Base-by-base conservation (phyloP, 1,140 invertebrate species). In the Dreissena rostriformis region DNA sequence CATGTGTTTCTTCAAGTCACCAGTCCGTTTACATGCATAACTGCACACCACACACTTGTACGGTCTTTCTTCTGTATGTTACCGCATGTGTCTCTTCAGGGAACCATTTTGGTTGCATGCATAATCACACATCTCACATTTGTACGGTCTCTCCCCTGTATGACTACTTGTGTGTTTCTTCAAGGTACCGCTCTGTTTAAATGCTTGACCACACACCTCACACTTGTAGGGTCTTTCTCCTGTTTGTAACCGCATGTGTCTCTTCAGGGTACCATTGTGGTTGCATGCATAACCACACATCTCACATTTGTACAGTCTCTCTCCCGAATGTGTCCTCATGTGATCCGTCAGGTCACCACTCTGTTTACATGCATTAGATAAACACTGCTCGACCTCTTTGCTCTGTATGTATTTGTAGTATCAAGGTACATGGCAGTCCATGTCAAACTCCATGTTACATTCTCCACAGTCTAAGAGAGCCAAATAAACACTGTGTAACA, bases 181-280 rank as follows among this genome's bases (percentile, higher is more conserved):
- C 0, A 77, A 15, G 39, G 10, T 8, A 39, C 39, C 8, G 8
- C 39, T 39, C 39, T 5, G 68, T 10, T 29, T n/a, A 71, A 15
- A 14, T 39, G 19, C 39, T 28, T 14, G 26, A 26, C n/a, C n/a
- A 77, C 57, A 77, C 51, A 39, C 22, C 52, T 77, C 75, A 66
- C 75, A 77, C 14, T 65, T 77, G 24, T 24, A 66, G 2, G 11
- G 26, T 14, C 67, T 67, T 29, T 66, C 75, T 66, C 75, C 75
- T 22, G 75, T 66, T 49, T 77, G 75, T 66, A 77, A 66, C 15
- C 7, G n/a, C 75, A 77, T 66, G 55, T 77, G 75, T 52, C 11
- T 11, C 14, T 66, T 66, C 22, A 77, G 11, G 67, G 11, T 51
- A 39, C 17, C 28, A 49, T 26, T 52, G 5, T 28, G 6, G 24